A percentile compares a stretch with the other conserved stretches of the same genome.
Evolutionary conservation across 2,113 vertebrate species (phyloP).

Genomic region (Nibea coibor): DNA sequence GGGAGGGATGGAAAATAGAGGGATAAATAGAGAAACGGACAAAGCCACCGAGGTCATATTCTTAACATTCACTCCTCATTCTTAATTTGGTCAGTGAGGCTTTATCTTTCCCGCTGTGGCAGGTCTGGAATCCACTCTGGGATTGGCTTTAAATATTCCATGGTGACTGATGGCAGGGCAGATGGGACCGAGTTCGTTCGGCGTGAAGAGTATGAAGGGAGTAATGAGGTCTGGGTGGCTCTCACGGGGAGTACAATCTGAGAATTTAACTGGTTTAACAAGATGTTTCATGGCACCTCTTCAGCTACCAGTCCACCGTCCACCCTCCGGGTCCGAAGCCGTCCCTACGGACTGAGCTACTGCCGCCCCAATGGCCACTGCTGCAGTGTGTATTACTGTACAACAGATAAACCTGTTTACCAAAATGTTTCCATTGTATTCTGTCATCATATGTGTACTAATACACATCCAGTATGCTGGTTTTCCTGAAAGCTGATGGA

Average conservation of each 20-base stretch:
- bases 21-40: slow-evolving; percentile 42
- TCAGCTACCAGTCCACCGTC: no score
- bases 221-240: slow-evolving; percentile 56
- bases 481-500: background rate
- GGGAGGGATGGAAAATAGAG: slow-evolving; percentile 20
- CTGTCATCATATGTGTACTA: background rate
- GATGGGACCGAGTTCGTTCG: slow-evolving; percentile 39
- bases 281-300: slow-evolving; percentile 32
- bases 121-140: slow-evolving; percentile 60
- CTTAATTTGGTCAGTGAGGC: slow-evolving; percentile 60
- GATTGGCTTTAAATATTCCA: slow-evolving; percentile 68
- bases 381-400: background rate
- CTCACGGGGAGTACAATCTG: slow-evolving; percentile 27
- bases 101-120: slow-evolving; percentile 59
- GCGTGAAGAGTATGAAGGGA: slow-evolving; percentile 18
- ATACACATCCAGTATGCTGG: background rate
- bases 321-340: no score
- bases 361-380: background rate
- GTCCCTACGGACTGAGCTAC: no score
- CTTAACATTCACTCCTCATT: slow-evolving; percentile 43
- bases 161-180: slow-evolving; percentile 64
- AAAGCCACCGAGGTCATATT: slow-evolving; percentile 30
- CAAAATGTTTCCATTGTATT: background rate
- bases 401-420: background rate
- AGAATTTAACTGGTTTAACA: slow-evolving; percentile 49